phyloP scores from a whole-genome alignment of 2,888 invertebrate species.

The Ornithoptera priamus region DNA sequence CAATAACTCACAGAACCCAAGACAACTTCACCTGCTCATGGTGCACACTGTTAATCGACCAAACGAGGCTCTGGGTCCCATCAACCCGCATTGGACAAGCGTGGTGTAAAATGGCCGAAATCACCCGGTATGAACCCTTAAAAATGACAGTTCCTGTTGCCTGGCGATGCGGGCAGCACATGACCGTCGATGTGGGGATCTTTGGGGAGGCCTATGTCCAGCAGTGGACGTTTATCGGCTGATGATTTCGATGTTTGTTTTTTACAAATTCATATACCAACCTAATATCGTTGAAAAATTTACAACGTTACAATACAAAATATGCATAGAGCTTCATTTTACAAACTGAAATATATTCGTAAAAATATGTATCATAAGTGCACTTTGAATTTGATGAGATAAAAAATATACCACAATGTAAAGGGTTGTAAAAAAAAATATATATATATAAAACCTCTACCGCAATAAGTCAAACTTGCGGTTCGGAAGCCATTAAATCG shows the following conservation, averaged over 20 bases:
- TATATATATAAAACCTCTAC: not conserved
- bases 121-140: no score
- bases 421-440: slow-evolving; percentile 31
- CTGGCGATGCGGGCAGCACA: no score
- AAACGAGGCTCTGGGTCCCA: no score
- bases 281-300: not conserved
- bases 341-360: slow-evolving; percentile 13
- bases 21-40: no score
- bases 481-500: slow-evolving; percentile 42
- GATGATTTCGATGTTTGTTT: not conserved
- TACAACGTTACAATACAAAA: not conserved
- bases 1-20: no score
- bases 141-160: no score
- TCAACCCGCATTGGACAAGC: no score
- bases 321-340: not conserved
- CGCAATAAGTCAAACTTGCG: slow-evolving; percentile 36
- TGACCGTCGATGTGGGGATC: no score
- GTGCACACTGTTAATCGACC: no score
- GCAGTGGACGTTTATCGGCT: no score
- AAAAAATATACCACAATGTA: slow-evolving; percentile 12
- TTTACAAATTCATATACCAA: not conserved
- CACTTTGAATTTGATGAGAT: not conserved
- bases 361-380: not conserved
- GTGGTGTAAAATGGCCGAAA: no score
- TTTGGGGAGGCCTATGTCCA: no score